phyloP scores from a whole-genome alignment of 2,797 vertebrate genomes.

The Macroramphosus scolopax region DNA sequence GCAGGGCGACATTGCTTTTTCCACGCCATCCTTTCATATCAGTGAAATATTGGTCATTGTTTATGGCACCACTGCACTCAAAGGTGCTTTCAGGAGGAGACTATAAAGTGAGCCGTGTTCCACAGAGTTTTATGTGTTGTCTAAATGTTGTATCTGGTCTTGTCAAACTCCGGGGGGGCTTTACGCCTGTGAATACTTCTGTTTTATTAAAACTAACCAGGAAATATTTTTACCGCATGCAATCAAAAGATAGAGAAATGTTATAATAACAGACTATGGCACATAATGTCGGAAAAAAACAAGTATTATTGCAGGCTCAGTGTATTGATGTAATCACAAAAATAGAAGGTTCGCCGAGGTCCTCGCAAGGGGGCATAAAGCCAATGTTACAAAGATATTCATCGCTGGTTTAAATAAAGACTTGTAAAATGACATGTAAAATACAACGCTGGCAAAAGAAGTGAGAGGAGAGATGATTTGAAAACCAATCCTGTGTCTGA shows the following conservation, averaged over 20 bases:
- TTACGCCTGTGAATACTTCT: conserved; percentile 40
- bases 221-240: conserved; percentile 15
- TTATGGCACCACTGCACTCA: conserved; percentile 72
- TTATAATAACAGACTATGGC: too few relatives aligned
- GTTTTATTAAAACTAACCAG: conserved; percentile 43
- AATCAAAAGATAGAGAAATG: conserved; percentile 20
- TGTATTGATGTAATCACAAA: too few relatives aligned
- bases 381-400: too few relatives aligned
- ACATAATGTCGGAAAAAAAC: too few relatives aligned
- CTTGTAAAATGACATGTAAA: too few relatives aligned
- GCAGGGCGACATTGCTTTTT: conserved; percentile 57
- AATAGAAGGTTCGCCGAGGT: too few relatives aligned
- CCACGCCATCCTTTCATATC: conserved; percentile 54
- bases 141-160: conserved; percentile 69
- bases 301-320: too few relatives aligned
- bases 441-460: too few relatives aligned
- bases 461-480: too few relatives aligned
- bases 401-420: too few relatives aligned
- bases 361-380: too few relatives aligned
- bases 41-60: conserved; percentile 72
- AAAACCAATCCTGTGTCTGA: too few relatives aligned
- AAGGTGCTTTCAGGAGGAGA: conserved; percentile 58
- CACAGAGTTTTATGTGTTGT: conserved; percentile 63
- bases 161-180: conserved; percentile 48
- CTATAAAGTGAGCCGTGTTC: conserved; percentile 49